Conservation (phyloP, 2,888 invertebrate genomes). For the Cactoblastis cactorum region DNA sequence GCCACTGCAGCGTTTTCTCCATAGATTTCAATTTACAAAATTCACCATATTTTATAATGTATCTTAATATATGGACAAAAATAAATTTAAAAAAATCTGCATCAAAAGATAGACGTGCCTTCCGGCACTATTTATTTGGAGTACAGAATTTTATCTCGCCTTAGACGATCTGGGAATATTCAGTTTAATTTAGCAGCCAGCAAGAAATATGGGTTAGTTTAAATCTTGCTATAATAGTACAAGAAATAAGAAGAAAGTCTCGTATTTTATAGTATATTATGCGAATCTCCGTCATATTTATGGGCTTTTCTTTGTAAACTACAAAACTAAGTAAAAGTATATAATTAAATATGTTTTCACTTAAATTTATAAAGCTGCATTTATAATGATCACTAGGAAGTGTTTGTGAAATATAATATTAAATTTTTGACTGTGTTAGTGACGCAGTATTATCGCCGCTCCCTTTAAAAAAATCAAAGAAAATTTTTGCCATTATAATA, state of each 20-base stretch:
- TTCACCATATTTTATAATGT: too few relatives aligned
- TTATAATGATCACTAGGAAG: too few relatives aligned
- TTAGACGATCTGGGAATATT: constrained; percentile 4
- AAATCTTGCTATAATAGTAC: constrained; percentile 8
- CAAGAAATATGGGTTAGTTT: constrained; percentile 10
- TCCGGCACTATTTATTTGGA: constrained; percentile 18
- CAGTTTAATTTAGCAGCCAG: constrained; percentile 12
- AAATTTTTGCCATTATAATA: too few relatives aligned
- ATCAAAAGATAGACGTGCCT: constrained; percentile 14
- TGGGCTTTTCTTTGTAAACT: neutral
- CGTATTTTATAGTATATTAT: constrained; percentile 5
- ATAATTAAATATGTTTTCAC: neutral
- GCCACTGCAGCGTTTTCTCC: too few relatives aligned
- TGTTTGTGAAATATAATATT: too few relatives aligned
- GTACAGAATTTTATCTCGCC: constrained; percentile 6
- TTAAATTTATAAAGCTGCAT: too few relatives aligned
- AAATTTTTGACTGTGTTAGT: too few relatives aligned
- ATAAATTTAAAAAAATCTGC: too few relatives aligned
- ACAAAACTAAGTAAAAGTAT: neutral
- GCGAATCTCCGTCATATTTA: neutral
- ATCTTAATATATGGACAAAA: too few relatives aligned
- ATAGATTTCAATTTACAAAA: too few relatives aligned
- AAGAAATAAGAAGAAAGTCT: constrained; percentile 4
- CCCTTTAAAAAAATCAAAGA: too few relatives aligned
- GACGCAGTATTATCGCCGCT: too few relatives aligned